Percentiles rank a stretch among this genome's conserved stretches.
Evolutionary conservation across 2,888 invertebrate species (phyloP).

Genomic region (Cephalotes varians): DNA sequence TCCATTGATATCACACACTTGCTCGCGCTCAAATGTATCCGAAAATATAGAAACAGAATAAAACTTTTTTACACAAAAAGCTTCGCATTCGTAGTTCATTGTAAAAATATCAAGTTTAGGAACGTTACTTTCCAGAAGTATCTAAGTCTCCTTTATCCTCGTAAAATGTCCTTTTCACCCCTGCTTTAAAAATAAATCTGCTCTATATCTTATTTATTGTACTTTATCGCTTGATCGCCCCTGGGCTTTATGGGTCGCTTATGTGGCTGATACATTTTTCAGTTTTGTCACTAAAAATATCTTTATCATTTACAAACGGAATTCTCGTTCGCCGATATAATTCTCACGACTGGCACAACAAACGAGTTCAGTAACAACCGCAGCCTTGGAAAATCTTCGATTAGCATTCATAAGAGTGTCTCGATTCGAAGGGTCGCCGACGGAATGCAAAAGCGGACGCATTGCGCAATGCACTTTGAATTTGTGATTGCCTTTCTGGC

Average conservation of each 20-base stretch:
- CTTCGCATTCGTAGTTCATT: not conserved
- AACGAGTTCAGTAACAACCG: not conserved
- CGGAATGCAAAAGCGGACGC: constrained; percentile 69
- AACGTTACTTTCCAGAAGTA: not conserved
- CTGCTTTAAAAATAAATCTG: not conserved
- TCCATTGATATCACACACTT: constrained; percentile 1
- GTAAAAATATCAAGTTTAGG: not conserved
- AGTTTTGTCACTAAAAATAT: not conserved
- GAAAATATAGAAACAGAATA: not conserved
- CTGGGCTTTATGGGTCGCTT: not conserved
- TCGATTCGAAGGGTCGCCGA: constrained; percentile 68
- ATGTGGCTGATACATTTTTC: not conserved
- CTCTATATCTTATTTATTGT: constrained; percentile 6
- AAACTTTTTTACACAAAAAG: not conserved
- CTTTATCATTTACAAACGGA: not conserved
- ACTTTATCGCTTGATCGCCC: not conserved
- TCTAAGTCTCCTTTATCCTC: not conserved
- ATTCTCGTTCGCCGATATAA: not conserved
- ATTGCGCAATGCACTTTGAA: constrained; percentile 64
- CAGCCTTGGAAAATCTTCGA: constrained; percentile 68
- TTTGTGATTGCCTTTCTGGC: constrained; percentile 70
- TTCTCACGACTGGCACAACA: not conserved
- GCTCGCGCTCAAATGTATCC: not conserved
- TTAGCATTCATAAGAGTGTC: constrained; percentile 72
- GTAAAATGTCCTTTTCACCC: constrained; percentile 1